Evolutionary conservation across 2,888 invertebrate species (phyloP), one percentile per base, ranked within the genome.

Genomic region (Digitonthophagus gazella): DNA sequence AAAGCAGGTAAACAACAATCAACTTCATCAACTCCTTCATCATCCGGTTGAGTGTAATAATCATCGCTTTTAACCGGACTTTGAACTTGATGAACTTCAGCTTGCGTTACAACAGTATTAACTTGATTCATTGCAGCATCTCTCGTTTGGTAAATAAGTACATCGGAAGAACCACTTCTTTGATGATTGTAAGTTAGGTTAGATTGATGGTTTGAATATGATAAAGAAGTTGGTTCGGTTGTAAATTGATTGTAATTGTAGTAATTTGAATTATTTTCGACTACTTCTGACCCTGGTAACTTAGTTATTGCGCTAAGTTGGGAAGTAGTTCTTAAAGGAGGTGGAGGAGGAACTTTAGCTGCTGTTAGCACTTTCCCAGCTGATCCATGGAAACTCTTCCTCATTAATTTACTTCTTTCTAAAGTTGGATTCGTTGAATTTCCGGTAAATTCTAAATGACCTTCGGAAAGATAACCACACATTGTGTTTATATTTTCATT

Each of bases 371-470:
- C 91, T 79, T 93, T 92, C 0, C 92, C 92, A 20, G 90, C 90
- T 78, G 93, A 94, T 57, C 93, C 92, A 78, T 94, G 93, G 80
- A 94, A 93, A 81, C 93, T 94, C 80, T 95, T 95, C 75, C 94
- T 86, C 94, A 95, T 95, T 69, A 95, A 84, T 78, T 92, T 92
- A 81, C 94, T 94, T 72, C 93, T 87, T 80, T 95, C 94, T 67
- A 95, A 85, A 80, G 93, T 94, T 0, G 94, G 93, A 82, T 94
- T 93, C 22, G 91, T 88, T 14, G 87, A 85, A 71, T 78, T 81
- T 28, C 87, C 88, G 16, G 88, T 85, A 77, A 91, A 93, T 76
- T 95, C 95, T 70, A 95, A 85, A 80, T 95, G 94, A 0, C 95
- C 95, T 82, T 95, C 95, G 0, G 94, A 94, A 72, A 95, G 84